These are phyloP conservation scores for Brenthis ino DNA, from an alignment of 2,888 invertebrate species.

Conservation along the genomic window DNA sequence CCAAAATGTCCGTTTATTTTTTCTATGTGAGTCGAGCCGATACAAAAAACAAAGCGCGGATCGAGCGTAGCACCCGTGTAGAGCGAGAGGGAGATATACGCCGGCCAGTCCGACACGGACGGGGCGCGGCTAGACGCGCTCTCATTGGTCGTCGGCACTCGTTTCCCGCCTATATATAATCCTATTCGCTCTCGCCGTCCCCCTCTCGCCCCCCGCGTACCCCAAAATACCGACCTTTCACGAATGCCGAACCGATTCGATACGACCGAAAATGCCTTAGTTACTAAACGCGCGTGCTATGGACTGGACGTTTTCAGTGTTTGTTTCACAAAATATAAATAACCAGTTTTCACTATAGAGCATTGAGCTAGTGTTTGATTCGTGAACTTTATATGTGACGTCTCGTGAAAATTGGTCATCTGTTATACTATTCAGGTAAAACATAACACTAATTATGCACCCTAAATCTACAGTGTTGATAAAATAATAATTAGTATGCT, in stretches of 20 bases:
- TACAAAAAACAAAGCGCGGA: conserved; percentile 70
- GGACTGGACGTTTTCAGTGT: conserved; percentile 70
- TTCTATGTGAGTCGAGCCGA: conserved; percentile 68
- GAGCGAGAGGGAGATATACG: conserved; percentile 62
- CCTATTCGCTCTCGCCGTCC: conserved; percentile 47
- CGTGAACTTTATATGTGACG: conserved; percentile 41
- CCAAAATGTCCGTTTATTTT: conserved; percentile 81
- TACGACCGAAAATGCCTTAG: conserved; percentile 81
- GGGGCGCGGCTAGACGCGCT: conserved; percentile 61
- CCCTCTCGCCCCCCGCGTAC: conserved; percentile 69
- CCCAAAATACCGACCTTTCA: conserved; percentile 77
- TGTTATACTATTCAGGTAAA: conserved; percentile 52
- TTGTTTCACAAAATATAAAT: conserved; percentile 54
- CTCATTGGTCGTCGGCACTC: conserved; percentile 61
- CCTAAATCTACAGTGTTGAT: conserved; percentile 14
- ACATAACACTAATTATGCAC: conserved; percentile 39
- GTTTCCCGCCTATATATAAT: conserved; percentile 62
- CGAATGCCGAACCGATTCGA: conserved; percentile 79
- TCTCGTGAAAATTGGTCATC: conserved; percentile 27
- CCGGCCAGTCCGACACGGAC: conserved; percentile 56
- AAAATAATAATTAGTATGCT: conserved; percentile 20
- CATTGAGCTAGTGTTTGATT: conserved; percentile 23
- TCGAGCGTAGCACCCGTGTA: conserved; percentile 59
- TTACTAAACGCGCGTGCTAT: conserved; percentile 76
- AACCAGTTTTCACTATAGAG: conserved; percentile 41